Evolutionary conservation across 1,140 invertebrate genomes (phyloP), one percentile per base, ranked within the genome.

Genomic region (Eciton burchellii): DNA sequence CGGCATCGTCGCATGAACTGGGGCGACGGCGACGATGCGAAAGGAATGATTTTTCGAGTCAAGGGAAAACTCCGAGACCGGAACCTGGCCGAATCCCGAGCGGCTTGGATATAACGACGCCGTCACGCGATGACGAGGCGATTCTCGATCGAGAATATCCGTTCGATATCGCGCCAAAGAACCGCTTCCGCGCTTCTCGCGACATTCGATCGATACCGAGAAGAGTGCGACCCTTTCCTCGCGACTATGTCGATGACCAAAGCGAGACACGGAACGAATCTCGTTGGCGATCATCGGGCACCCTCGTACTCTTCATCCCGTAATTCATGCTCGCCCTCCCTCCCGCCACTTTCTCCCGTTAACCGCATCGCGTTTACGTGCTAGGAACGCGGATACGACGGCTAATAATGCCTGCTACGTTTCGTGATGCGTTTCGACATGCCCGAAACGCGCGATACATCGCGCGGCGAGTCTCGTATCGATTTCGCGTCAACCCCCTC

Each of bases 401-500:
- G 45, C 21, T 5, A n/a, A n/a, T 76, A 74, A 74, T 74, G 29
- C 59, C 60, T 65, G 45, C 26, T 54, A 76, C 45, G 47, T n/a
- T n/a, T n/a, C n/a, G 21, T 19, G 57, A 63, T 43, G 63, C 41
- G 63, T 52, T 52, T 76, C 19, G 59, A 14, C 12, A 52, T 76
- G 19, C 14, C 45, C 29, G 47, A 76, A 65, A 76, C 45, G 5
- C 73, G 45, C 73, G 45, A 65, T 60, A 43, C 21, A 76, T 63
- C 57, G 41, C n/a, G 21, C 45, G 14, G 35, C 41, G 12, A 12
- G 43, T 52, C 9, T 52, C 14, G 45, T 76, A 76, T 76, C 73
- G 60, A 76, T 76, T 76, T 76, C 59, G 45, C 59, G 72, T 76
- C 63, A 76, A 52, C 47, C 45, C 4, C 24, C 56, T 16, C 16